Conservation (phyloP, 2,888 invertebrate species). For the Idaea straminata region DNA sequence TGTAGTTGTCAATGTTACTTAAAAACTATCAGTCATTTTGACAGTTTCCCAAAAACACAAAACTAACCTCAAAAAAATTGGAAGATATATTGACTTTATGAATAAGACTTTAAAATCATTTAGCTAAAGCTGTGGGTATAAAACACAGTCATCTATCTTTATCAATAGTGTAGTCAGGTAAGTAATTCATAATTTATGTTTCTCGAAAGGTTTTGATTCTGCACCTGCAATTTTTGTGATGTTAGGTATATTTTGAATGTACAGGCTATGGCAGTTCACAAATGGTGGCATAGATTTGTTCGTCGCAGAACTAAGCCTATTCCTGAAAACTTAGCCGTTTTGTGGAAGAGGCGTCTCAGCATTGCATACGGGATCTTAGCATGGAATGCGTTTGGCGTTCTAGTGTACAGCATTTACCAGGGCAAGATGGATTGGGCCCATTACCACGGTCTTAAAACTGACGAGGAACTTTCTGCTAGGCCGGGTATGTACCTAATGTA, state of each 20-base stretch:
- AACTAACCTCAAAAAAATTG: not conserved
- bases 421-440: constrained; percentile 85
- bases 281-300: constrained; percentile 68
- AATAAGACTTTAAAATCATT: too few relatives aligned
- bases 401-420: constrained; percentile 78
- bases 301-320: constrained; percentile 67
- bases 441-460: constrained; percentile 82
- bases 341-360: constrained; percentile 83
- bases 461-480: constrained; percentile 77
- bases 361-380: constrained; percentile 82
- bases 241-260: not conserved
- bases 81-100: too few relatives aligned
- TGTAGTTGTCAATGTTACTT: not conserved
- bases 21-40: not conserved
- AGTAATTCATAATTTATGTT: not conserved
- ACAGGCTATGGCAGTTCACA: constrained; percentile 47
- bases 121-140: not conserved
- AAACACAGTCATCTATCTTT: not conserved
- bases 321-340: constrained; percentile 68
- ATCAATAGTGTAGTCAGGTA: not conserved
- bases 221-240: not conserved
- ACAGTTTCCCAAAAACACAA: not conserved
- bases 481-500: constrained; percentile 68
- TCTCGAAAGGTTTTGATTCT: not conserved
- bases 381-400: constrained; percentile 86